Base-by-base conservation (phyloP, 2,113 vertebrate species). In the Formicarius rufipectus region DNA sequence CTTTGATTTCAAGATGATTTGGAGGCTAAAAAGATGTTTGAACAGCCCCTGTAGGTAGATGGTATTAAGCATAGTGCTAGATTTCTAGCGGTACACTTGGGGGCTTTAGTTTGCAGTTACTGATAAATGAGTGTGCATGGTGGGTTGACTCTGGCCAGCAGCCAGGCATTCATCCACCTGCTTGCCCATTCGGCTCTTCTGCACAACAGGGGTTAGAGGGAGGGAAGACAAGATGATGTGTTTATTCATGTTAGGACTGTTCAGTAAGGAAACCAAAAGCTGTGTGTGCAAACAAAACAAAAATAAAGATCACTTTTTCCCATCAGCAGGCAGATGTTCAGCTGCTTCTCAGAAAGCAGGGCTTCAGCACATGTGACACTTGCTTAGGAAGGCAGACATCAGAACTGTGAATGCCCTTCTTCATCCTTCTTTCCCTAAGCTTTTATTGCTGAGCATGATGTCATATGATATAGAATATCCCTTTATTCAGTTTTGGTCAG, bases 91-190 rank as follows among this genome's bases (percentile, higher is more conserved):
- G 9, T 15, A n/a, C 7, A 2, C 14, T 40, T 52, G 7, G 3
- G 40, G 6, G 7, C 14, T 59, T 33, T 50, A 6, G 89, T 81
- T 69, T 78, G 66, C 33, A 67, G 52, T 78, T 50, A 50, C 39
- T 84, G n/a, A 23, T 60, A 28, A 40, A 33, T 15, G 35, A 49
- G 19, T 53, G 0, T 37, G 21, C 2, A 0, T 15, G 9, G 8
- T 76, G 28, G 28, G 42, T n/a, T 77, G 59, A 53, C 15, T 10
- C 13, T 73, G 68, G 35, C 47, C 28, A 40, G 7, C 3, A 5
- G n/a, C 27, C 35, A 58, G 28, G 23, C 62, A 40, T 68, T 39
- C 40, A 27, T 76, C 21, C 30, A 47, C 30, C 64, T 90, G 44
- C 52, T 84, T n/a, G 4, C 33, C 92, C 35, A 0, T 31, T 59